Base-by-base conservation (phyloP, 2,113 vertebrate species). In the Falcunculus frontatus region DNA sequence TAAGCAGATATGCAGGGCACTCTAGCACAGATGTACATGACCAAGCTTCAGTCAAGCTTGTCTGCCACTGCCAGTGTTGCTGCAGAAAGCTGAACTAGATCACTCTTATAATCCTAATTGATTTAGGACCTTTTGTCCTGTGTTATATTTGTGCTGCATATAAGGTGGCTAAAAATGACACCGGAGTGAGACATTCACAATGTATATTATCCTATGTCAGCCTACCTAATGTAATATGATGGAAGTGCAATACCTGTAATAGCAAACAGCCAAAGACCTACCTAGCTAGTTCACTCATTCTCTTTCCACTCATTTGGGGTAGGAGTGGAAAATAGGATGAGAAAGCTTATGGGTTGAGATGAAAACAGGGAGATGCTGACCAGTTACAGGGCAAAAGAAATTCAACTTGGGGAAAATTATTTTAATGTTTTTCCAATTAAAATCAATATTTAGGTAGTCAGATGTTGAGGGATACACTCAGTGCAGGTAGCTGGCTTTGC, bases 21-120 rank as follows among this genome's bases (percentile, higher is more conserved):
- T 62, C 8, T 33, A 13, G 59, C 32, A 46, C 6, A 60, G 50
- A 41, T 53, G 20, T 16, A 44, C 2, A 0, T 22, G 32, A 62
- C 33, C 35, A 46, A 53, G 15, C 29, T 70, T 81, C 50, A 5
- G 25, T 64, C 25, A 10, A 9, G 18, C 37, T 90, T 76, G 21
- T 64, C 60, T 87, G 0, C n/a, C 9, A 7, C 50, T 75, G 3
- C 35, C 21, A 63, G 0, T 67, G 30, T 32, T 6, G 4, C 60
- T 90, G 27, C 32, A 81, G 56, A 55, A 59, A 70, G 42, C 64
- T 84, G 47, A 84, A 33, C 55, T 80, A 16, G 15, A 17, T 70
- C 12, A 17, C 33, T 52, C 7, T 47, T 46, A 19, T 0, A 1
- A 39, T 29, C 20, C 29, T 69, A 32, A 64, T 3, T 68, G 47